Conservation (phyloP, 1,140 invertebrate genomes). For the Drosophila ficusphila region DNA sequence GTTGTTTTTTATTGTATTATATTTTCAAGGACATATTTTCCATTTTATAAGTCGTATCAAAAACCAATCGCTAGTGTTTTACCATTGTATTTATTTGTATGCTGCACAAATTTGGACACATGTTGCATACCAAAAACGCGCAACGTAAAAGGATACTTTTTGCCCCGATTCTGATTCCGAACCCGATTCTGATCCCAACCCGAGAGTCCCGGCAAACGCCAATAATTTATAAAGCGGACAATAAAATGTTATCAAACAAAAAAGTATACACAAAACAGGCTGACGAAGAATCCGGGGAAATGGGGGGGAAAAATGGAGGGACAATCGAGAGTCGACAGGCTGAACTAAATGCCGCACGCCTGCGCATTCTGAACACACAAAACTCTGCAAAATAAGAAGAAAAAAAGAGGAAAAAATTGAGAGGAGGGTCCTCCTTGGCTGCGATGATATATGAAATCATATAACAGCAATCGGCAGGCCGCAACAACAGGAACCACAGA, state of each 20-base stretch:
- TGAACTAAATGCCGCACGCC: slow-evolving; percentile 83
- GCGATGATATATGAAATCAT: slow-evolving; percentile 81
- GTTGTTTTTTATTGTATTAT: background rate
- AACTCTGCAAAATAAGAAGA: background rate
- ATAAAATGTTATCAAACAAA: slow-evolving; percentile 80
- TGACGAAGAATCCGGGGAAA: slow-evolving; percentile 20
- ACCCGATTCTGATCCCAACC: slow-evolving; percentile 5
- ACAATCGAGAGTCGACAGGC: slow-evolving; percentile 63
- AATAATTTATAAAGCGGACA: slow-evolving; percentile 83
- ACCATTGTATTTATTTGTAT: slow-evolving; percentile 59
- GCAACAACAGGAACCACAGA: slow-evolving; percentile 33
- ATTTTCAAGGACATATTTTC: background rate
- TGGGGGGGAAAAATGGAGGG: background rate
- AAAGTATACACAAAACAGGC: slow-evolving; percentile 22
- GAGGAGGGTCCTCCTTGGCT: slow-evolving; percentile 23
- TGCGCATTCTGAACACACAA: slow-evolving; percentile 74
- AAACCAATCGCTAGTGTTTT: slow-evolving; percentile 30
- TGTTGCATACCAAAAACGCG: slow-evolving; percentile 70
- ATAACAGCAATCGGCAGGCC: slow-evolving; percentile 75
- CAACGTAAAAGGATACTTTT: slow-evolving; percentile 81
- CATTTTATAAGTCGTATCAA: slow-evolving; percentile 13
- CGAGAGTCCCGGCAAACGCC: slow-evolving; percentile 53
- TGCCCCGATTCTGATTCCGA: slow-evolving; percentile 27
- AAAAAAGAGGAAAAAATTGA: background rate
- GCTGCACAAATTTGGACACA: slow-evolving; percentile 78